Conservation (phyloP, 2,113 vertebrate species). For the Macroglossus sobrinus region DNA sequence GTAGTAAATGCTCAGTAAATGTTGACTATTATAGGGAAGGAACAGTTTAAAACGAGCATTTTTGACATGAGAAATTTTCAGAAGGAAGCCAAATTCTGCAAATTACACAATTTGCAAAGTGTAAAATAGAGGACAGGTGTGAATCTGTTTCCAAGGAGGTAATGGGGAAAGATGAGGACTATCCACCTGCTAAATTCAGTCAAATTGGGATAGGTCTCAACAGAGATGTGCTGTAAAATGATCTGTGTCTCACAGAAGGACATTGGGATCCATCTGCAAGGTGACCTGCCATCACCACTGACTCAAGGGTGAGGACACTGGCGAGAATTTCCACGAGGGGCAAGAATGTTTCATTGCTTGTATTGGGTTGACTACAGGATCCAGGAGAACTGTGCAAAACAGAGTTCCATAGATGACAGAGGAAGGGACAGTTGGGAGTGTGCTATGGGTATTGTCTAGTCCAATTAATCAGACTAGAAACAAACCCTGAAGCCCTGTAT, state of each 20-base stretch:
- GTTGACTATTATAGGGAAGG: not conserved
- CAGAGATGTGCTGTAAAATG: not conserved
- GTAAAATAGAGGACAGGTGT: not conserved
- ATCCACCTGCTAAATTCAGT: not conserved
- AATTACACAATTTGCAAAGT: not conserved
- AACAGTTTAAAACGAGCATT: not conserved
- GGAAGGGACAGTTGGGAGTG: not conserved
- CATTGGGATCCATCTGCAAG: not conserved
- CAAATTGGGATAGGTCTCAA: not conserved
- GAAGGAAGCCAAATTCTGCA: constrained; percentile 5
- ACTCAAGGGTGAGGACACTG: not conserved
- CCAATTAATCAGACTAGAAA: too few species aligned
- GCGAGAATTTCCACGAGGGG: not conserved
- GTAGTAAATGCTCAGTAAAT: not conserved
- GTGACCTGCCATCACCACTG: not conserved
- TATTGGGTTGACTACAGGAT: not conserved
- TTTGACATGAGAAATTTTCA: not conserved
- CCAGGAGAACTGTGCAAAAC: not conserved
- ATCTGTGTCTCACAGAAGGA: not conserved
- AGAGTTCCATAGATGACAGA: not conserved
- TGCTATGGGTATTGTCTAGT: not conserved
- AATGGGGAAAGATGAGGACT: not conserved
- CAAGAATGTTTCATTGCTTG: not conserved
- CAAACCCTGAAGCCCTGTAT: not conserved
- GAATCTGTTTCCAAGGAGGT: not conserved